These are phyloP conservation scores for Pteruthius melanotis DNA, from an alignment of 2,113 vertebrate species.

Conservation along the genomic window DNA sequence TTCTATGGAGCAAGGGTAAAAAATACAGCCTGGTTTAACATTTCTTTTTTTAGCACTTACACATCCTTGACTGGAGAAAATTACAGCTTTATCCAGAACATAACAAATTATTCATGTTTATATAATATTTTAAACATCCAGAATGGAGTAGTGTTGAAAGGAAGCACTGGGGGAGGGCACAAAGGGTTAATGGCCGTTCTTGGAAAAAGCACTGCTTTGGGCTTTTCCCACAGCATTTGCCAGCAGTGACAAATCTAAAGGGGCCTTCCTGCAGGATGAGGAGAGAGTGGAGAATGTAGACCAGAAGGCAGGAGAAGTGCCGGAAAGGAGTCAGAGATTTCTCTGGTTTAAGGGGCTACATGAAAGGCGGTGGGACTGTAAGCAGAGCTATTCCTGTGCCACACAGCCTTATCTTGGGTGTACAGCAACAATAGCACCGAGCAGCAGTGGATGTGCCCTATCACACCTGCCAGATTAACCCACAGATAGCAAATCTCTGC, in stretches of 20 bases:
- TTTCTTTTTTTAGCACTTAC: background rate
- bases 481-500: background rate
- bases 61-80: background rate
- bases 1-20: background rate
- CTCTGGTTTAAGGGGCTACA: background rate
- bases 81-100: background rate
- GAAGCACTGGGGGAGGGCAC: background rate
- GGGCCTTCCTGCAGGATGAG: background rate
- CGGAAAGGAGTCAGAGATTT: background rate
- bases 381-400: background rate
- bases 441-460: background rate
- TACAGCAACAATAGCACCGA: fast-evolving
- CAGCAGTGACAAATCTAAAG: background rate
- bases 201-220: background rate
- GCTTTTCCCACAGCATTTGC: background rate
- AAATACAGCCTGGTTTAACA: background rate
- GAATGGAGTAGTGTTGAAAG: background rate
- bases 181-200: background rate
- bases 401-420: background rate
- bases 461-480: background rate
- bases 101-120: background rate
- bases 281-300: background rate
- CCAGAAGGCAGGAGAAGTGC: background rate
- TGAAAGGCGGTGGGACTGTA: background rate
- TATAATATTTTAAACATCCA: background rate